A percentile compares a stretch with the other conserved stretches of the same genome.
phyloP scores from a whole-genome alignment of 2,797 vertebrate species.

The Gambelia wislizenii region DNA sequence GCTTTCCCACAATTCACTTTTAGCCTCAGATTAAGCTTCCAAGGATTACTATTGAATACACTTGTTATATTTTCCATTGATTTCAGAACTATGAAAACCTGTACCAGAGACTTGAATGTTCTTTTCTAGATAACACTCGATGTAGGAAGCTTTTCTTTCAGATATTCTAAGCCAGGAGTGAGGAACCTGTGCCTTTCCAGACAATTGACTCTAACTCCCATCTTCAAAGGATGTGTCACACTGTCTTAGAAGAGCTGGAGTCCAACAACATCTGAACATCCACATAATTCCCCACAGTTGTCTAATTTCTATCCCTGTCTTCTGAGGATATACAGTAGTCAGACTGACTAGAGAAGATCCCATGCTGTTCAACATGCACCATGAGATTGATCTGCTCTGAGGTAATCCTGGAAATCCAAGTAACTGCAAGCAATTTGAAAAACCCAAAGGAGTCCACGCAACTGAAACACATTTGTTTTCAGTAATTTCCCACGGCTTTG shows the following conservation, averaged over 20 bases:
- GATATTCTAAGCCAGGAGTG: not conserved
- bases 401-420: not conserved
- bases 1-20: not conserved
- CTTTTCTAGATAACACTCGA: not conserved
- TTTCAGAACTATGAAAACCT: not conserved
- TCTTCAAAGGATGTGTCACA: not conserved
- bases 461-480: conserved; percentile 3
- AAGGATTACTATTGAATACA: not conserved
- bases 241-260: no score
- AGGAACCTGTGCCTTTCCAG: not conserved
- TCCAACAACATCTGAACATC: not conserved
- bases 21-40: not conserved
- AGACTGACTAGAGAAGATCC: not conserved
- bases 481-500: conserved; percentile 1
- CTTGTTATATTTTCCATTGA: not conserved
- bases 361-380: not conserved
- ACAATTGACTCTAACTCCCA: not conserved
- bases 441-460: not conserved
- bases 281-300: not conserved
- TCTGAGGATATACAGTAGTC: not conserved
- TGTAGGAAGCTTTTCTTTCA: not conserved
- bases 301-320: not conserved
- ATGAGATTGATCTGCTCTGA: not conserved
- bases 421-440: not conserved
- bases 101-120: not conserved